phyloP scores from a whole-genome alignment of 1,140 invertebrate genomes.

The Trichomalopsis sarcophagae region DNA sequence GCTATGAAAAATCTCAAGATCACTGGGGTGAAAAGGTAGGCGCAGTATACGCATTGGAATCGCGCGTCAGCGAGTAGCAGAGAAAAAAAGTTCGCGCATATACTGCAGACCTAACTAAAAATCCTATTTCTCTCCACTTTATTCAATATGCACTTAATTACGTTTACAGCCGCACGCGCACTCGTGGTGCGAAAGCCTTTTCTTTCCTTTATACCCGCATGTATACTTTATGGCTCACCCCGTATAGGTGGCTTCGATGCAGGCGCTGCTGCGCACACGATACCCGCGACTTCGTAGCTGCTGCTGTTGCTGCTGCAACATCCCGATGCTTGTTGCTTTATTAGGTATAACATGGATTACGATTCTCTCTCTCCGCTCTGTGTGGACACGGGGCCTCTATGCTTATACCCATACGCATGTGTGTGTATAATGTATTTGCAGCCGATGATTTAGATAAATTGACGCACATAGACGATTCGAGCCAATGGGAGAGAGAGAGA shows the following conservation, averaged over 20 bases:
- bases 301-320: conserved; percentile 1
- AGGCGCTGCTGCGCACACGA: background rate
- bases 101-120: background rate
- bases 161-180: conserved; percentile 45
- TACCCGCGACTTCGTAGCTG: background rate
- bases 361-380: conserved; percentile 47
- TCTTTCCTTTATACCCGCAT: conserved; percentile 27
- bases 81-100: background rate
- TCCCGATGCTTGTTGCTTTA: conserved; percentile 56
- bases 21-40: too few species aligned
- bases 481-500: conserved; percentile 50
- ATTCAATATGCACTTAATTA: conserved; percentile 46
- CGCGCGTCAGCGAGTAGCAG: background rate
- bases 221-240: conserved; percentile 36
- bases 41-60: background rate
- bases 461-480: conserved; percentile 51
- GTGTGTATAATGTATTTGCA: conserved; percentile 33
- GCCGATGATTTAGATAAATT: conserved; percentile 68
- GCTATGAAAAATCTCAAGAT: background rate
- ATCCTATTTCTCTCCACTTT: conserved; percentile 31
- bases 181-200: background rate
- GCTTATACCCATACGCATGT: background rate
- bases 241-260: background rate
- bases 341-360: conserved; percentile 60
- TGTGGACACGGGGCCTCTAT: conserved; percentile 7